phyloP scores from a whole-genome alignment of 2,888 invertebrate genomes.

The Brachycybe producta region DNA sequence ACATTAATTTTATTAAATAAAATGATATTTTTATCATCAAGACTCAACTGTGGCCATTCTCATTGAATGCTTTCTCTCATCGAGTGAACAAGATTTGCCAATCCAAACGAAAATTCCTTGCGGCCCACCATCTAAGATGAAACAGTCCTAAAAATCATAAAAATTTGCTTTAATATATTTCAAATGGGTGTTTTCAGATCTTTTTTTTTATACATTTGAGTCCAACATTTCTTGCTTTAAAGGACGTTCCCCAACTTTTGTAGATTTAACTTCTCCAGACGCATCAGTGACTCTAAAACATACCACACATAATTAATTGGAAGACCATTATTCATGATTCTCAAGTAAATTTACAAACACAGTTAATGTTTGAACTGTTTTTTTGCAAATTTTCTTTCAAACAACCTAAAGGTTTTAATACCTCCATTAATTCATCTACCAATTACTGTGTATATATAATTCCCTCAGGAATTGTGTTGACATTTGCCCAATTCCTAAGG shows the following conservation, averaged over 20 bases:
- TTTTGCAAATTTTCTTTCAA: no score
- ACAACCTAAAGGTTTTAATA: no score
- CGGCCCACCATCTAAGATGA: conserved; percentile 58
- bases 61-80: conserved; percentile 62
- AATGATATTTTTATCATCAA: not conserved
- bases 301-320: no score
- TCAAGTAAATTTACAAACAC: no score
- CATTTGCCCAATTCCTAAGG: no score
- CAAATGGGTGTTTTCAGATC: not conserved
- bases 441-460: no score
- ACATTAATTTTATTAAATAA: not conserved
- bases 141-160: conserved; percentile 48
- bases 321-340: no score
- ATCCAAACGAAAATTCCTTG: conserved; percentile 75
- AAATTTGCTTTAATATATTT: not conserved
- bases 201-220: conserved; percentile 48
- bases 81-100: conserved; percentile 55
- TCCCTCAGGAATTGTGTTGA: no score
- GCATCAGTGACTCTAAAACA: conserved; percentile 25
- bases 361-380: no score
- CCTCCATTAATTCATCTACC: no score
- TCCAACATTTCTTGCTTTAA: conserved; percentile 55
- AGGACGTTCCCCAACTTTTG: conserved; percentile 55
- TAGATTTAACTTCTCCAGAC: conserved; percentile 50
- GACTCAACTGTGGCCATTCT: conserved; percentile 48